Evolutionary conservation across 2,797 vertebrate genomes (phyloP).

Genomic region (Synaphobranchus kaupii): DNA sequence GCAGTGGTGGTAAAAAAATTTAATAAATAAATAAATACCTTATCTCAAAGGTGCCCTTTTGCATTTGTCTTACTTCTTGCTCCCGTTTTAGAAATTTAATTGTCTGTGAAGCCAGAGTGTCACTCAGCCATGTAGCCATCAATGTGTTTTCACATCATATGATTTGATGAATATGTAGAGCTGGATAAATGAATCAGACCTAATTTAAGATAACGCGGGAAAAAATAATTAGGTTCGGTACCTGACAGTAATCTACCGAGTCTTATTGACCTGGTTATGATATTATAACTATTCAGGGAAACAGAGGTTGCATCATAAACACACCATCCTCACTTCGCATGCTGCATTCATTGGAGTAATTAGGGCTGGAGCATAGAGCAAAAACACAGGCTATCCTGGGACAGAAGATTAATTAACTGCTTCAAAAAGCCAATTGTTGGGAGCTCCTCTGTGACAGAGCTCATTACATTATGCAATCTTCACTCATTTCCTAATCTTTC

Average conservation of each 20-base stretch:
- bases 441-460: slow-evolving; percentile 19
- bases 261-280: slow-evolving; percentile 38
- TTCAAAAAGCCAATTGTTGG: slow-evolving; percentile 19
- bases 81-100: slow-evolving; percentile 18
- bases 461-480: slow-evolving; percentile 31
- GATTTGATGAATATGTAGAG: slow-evolving; percentile 26
- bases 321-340: slow-evolving; percentile 37
- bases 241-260: slow-evolving; percentile 22
- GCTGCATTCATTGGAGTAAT: slow-evolving; percentile 36
- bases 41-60: slow-evolving; percentile 29
- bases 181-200: slow-evolving; percentile 18
- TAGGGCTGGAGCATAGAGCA: slow-evolving; percentile 30
- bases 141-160: slow-evolving; percentile 13
- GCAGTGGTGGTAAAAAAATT: background rate
- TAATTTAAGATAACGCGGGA: background rate
- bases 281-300: slow-evolving; percentile 21
- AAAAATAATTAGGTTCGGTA: slow-evolving; percentile 18
- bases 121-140: background rate
- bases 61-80: background rate
- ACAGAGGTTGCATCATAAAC: slow-evolving; percentile 32
- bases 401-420: slow-evolving; percentile 40
- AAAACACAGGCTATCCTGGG: slow-evolving; percentile 35
- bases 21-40: slow-evolving; percentile 6
- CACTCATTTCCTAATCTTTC: slow-evolving; percentile 21
- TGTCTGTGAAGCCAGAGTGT: background rate